A percentile compares a stretch with the other conserved stretches of the same genome.
These are phyloP conservation scores for Xestobium rufovillosum DNA, from an alignment of 2,888 invertebrate species.

Conservation along the genomic window DNA sequence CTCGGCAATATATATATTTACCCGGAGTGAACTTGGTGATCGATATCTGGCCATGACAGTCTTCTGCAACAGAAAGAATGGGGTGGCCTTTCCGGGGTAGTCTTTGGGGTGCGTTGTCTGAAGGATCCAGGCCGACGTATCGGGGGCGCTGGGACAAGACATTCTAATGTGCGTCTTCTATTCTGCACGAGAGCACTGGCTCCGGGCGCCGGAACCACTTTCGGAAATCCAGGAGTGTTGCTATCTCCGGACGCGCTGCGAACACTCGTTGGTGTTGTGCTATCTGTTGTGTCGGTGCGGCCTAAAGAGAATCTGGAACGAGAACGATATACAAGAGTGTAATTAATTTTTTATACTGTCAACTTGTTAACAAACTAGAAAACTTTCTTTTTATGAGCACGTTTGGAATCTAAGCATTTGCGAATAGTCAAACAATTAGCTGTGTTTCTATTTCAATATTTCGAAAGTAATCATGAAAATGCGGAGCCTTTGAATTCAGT, in stretches of 20 bases:
- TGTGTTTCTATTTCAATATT: too few relatives aligned
- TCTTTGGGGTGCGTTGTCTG: constrained; percentile 44
- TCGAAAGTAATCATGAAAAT: too few relatives aligned
- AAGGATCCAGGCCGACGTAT: constrained; percentile 46
- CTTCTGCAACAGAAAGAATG: constrained; percentile 70
- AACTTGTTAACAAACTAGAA: too few relatives aligned
- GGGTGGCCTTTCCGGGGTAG: constrained; percentile 55
- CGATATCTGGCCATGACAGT: constrained; percentile 78
- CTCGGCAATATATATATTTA: too few relatives aligned
- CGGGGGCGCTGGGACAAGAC: constrained; percentile 36
- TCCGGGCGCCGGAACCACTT: constrained; percentile 64
- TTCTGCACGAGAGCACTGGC: constrained; percentile 49
- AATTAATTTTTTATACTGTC: too few relatives aligned
- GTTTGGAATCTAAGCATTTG: too few relatives aligned
- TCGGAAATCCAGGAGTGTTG: constrained; percentile 56
- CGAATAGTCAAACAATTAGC: too few relatives aligned
- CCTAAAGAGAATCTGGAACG: constrained; percentile 42
- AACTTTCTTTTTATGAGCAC: too few relatives aligned
- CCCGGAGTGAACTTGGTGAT: constrained; percentile 77
- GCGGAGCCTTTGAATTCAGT: too few relatives aligned
- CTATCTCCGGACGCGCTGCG: constrained; percentile 42
- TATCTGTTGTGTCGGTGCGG: constrained; percentile 38
- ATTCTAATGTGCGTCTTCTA: constrained; percentile 56
- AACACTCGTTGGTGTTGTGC: constrained; percentile 33
- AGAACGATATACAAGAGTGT: constrained; percentile 5